These are phyloP conservation scores for Synaphobranchus kaupii DNA, from an alignment of 2,797 vertebrate genomes.

Conservation along the genomic window DNA sequence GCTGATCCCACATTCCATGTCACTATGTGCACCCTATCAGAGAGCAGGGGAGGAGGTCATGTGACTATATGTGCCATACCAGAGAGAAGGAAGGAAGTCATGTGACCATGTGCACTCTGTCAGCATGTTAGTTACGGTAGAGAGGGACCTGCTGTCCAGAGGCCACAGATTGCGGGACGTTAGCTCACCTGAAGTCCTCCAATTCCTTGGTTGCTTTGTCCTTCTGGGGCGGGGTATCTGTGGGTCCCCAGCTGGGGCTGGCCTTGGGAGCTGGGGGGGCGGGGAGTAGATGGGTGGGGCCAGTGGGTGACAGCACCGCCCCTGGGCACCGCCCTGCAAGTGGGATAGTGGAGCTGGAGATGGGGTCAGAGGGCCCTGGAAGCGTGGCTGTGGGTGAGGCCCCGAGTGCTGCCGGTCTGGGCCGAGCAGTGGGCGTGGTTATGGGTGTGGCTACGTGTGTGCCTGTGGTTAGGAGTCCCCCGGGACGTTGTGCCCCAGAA, in stretches of 20 bases:
- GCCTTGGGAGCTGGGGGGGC: slow-evolving; percentile 42
- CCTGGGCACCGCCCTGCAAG: slow-evolving; percentile 27
- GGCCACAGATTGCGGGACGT: not conserved
- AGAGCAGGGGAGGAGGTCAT: slow-evolving; percentile 57
- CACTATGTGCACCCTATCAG: slow-evolving; percentile 85
- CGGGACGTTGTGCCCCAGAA: slow-evolving; percentile 7
- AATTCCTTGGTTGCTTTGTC: slow-evolving; percentile 56
- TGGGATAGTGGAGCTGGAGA: slow-evolving; percentile 21
- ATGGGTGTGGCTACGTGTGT: not conserved
- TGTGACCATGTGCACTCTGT: slow-evolving; percentile 76
- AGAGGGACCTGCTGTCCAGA: not conserved
- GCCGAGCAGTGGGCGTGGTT: slow-evolving; percentile 53
- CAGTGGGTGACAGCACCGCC: not conserved
- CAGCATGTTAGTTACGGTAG: not conserved
- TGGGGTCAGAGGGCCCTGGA: slow-evolving; percentile 47
- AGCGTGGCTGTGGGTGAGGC: slow-evolving; percentile 58
- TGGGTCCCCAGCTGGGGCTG: slow-evolving; percentile 48
- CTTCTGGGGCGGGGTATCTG: slow-evolving; percentile 42
- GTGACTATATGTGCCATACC: slow-evolving; percentile 89
- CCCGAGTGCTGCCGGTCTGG: slow-evolving; percentile 64
- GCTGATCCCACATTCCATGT: slow-evolving; percentile 98
- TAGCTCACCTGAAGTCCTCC: slow-evolving; percentile 73
- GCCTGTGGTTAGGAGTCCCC: not conserved
- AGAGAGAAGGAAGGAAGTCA: slow-evolving; percentile 58
- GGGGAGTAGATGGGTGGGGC: not conserved